Conservation (phyloP, 2,888 invertebrate genomes). For the Venustoraphidia nigricollis region DNA sequence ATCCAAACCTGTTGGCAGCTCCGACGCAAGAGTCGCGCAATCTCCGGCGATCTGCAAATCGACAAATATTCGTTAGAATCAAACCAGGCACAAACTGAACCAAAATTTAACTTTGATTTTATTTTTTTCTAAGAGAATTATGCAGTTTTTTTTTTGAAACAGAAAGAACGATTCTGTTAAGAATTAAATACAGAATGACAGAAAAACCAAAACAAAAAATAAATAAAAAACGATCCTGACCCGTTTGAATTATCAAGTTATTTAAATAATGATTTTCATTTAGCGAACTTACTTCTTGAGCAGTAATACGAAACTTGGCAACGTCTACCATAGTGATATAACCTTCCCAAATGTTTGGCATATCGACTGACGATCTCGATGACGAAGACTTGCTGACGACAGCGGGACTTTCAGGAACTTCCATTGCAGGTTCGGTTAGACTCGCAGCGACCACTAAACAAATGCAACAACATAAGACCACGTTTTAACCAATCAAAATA, state of each 20-base stretch:
- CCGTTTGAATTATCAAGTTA: no score
- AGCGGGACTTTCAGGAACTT: constrained; percentile 4
- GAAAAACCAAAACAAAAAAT: no score
- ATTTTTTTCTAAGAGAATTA: no score
- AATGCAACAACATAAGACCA: no score
- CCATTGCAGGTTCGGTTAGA: constrained; percentile 7
- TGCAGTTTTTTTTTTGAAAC: not conserved
- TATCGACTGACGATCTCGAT: constrained; percentile 7
- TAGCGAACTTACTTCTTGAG: constrained; percentile 47
- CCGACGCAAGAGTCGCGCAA: constrained; percentile 48
- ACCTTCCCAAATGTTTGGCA: constrained; percentile 52
- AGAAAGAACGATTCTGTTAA: not conserved
- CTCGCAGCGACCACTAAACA: constrained; percentile 11
- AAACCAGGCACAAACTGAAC: not conserved
- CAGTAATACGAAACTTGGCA: constrained; percentile 69
- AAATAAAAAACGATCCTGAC: no score
- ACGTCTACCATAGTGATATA: constrained; percentile 83
- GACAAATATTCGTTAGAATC: constrained; percentile 10
- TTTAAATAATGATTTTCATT: no score
- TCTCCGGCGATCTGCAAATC: constrained; percentile 39
- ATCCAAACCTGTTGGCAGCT: constrained; percentile 61
- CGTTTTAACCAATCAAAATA: no score
- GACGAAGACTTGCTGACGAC: constrained; percentile 15
- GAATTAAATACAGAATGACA: no score
- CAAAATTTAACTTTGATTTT: not conserved